Conservation (phyloP, 2,888 invertebrate genomes). For the Schizotus pectinicornis region DNA sequence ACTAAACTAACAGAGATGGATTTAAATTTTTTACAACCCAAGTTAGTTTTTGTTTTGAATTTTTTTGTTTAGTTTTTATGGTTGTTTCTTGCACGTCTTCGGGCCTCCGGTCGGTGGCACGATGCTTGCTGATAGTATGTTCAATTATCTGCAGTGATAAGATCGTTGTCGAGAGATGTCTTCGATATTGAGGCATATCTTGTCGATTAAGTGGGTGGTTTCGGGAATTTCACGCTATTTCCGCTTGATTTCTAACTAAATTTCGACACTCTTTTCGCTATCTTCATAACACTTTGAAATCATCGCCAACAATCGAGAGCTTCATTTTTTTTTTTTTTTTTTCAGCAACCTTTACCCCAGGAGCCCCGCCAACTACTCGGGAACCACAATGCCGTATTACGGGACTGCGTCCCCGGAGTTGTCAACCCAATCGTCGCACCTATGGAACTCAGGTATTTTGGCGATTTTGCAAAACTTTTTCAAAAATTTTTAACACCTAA, state of each 20-base stretch:
- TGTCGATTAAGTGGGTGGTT: constrained; percentile 40
- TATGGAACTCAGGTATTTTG: constrained; percentile 54
- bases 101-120: constrained; percentile 16
- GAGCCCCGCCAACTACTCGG: constrained; percentile 42
- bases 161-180: constrained; percentile 21
- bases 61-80: constrained; percentile 31
- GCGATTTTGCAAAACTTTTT: neutral
- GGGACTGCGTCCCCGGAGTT: constrained; percentile 52
- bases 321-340: constrained; percentile 31
- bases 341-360: constrained; percentile 52
- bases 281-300: constrained; percentile 1
- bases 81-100: constrained; percentile 23
- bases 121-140: constrained; percentile 33
- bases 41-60: constrained; percentile 45
- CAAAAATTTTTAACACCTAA: too few relatives aligned
- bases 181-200: constrained; percentile 38
- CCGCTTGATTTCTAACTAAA: constrained; percentile 4
- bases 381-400: constrained; percentile 48
- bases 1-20: constrained; percentile 39
- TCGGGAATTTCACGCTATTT: neutral
- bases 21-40: constrained; percentile 48
- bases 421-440: constrained; percentile 46
- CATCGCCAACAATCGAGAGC: neutral
- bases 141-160: constrained; percentile 19
- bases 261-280: constrained; percentile 14